Percentiles rank a stretch among this genome's conserved stretches.
Evolutionary conservation across 2,113 vertebrate species (phyloP).

Genomic region (Eonycteris spelaea): DNA sequence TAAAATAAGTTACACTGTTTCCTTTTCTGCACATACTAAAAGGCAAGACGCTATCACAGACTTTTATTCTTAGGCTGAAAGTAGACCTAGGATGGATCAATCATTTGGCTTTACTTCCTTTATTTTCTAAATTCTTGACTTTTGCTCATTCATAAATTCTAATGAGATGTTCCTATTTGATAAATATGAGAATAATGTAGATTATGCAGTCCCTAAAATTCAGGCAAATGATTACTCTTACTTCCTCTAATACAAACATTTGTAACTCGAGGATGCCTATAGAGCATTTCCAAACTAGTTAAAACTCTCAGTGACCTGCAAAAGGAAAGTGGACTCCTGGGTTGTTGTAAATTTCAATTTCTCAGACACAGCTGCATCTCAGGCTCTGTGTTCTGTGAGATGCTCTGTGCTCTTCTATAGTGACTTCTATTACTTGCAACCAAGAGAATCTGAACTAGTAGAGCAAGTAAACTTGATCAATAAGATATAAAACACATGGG

Average conservation of each 20-base stretch:
- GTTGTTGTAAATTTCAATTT: background rate
- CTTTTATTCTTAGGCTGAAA: background rate
- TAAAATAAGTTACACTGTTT: background rate
- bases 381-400: background rate
- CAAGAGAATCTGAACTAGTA: background rate
- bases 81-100: background rate
- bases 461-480: background rate
- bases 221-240: background rate
- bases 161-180: background rate
- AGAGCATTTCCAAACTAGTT: background rate
- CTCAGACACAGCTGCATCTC: background rate
- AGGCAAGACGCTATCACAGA: background rate
- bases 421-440: background rate
- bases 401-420: background rate
- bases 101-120: background rate
- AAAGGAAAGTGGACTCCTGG: background rate
- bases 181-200: background rate
- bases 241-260: background rate
- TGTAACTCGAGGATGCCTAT: background rate
- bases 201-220: background rate
- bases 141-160: background rate
- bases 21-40: background rate
- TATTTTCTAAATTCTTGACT: background rate
- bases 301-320: background rate
- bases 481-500: background rate